Evolutionary conservation across 2,888 invertebrate species (phyloP), one percentile per base, ranked within the genome.

Genomic region (Ophion obscuratus): DNA sequence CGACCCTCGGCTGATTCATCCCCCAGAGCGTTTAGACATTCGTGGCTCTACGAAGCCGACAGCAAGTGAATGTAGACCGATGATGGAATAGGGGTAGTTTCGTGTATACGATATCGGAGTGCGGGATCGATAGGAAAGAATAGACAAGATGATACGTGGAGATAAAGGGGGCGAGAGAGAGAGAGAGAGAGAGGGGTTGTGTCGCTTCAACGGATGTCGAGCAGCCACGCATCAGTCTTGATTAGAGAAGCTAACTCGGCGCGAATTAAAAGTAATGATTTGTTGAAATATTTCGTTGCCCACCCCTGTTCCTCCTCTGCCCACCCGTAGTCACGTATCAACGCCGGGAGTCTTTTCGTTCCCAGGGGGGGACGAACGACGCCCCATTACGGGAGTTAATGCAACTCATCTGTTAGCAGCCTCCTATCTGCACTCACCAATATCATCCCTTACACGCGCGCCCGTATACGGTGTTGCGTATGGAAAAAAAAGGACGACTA

Each of bases 201-300:
- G 66, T 14, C 71, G 66, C 59, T 80, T 68, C 31, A 61, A 71
- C 78, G 85, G 78, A 85, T 79, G 81, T 75, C 14, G 10, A 81
- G 62, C 76, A 57, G 57, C 64, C 78, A 74, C 88, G 88, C 92
- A 92, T 92, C 91, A 90, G 91, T 92, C 92, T 92, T 92, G 90
- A 92, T 91, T 91, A 91, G 91, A 89, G 90, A 89, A 90, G 89
- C 81, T 74, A 80, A 87, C 84, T 85, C 90, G 90, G 89, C 92
- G 64, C 92, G 93, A 94, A 94, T 94, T 94, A 94, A 94, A 94
- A 94, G 93, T 94, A 94, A 94, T 93, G 94, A 93, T 94, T 94
- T 93, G 94, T 93, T 93, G 94, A 94, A 94, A 94, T 93, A 93
- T 93, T 93, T 92, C 73, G 86, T 83, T 83, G 86, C 88, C 80